Conservation (phyloP, 2,113 vertebrate genomes). For the Channa maculata region DNA sequence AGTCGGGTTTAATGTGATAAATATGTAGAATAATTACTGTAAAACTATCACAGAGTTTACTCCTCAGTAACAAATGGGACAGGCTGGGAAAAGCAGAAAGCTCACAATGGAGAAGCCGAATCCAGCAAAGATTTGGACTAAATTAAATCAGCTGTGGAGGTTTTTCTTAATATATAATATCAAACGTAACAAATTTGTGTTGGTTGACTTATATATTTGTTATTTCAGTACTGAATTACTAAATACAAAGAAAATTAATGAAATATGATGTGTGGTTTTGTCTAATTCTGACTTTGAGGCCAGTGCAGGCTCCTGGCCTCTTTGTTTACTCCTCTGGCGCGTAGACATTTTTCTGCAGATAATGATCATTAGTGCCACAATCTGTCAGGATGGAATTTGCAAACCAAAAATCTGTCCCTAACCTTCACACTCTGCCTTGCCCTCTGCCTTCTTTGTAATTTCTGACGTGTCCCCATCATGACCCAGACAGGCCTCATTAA, state of each 20-base stretch:
- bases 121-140: not conserved
- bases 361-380: conserved; percentile 53
- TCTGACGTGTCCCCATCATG: conserved; percentile 47
- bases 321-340: conserved; percentile 47
- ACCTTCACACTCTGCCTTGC: conserved; percentile 46
- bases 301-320: not conserved
- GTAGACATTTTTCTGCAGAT: conserved; percentile 20
- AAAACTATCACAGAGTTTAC: too few relatives aligned
- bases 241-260: not conserved
- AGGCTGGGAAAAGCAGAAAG: not conserved
- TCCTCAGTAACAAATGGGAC: too few relatives aligned
- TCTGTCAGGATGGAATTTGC: conserved; percentile 53
- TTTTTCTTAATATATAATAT: not conserved
- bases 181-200: too few relatives aligned
- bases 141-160: too few relatives aligned
- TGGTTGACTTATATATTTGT: too few relatives aligned
- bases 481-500: conserved; percentile 71
- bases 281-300: conserved; percentile 1
- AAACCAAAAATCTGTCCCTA: conserved; percentile 35
- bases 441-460: conserved; percentile 61
- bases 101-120: not conserved
- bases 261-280: conserved; percentile 1
- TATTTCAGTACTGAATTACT: not conserved
- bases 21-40: too few relatives aligned
- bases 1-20: too few relatives aligned